Percentiles rank a stretch among this genome's conserved stretches.
Evolutionary conservation across 2,888 invertebrate species (phyloP).

Genomic region (Rambutsinella grinnellia): DNA sequence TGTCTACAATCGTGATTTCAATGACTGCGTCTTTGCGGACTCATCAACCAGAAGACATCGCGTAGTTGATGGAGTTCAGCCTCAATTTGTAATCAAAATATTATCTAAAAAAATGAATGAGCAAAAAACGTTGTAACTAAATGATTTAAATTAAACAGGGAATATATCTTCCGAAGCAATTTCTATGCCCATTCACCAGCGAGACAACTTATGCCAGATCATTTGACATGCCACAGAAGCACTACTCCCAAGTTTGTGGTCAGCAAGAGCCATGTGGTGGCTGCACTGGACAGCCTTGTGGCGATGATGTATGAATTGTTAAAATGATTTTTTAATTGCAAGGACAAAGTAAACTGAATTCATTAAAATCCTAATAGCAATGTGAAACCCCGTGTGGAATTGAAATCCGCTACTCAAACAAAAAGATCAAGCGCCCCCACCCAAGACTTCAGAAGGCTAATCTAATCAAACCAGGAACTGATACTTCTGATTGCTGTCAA

Average conservation of each 20-base stretch:
- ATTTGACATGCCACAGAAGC: constrained; percentile 63
- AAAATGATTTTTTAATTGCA: too few relatives aligned
- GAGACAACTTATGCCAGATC: constrained; percentile 63
- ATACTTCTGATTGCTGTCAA: constrained; percentile 59
- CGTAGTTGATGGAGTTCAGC: constrained; percentile 59
- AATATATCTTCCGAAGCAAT: constrained; percentile 57
- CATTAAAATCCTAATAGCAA: too few relatives aligned
- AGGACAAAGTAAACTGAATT: too few relatives aligned
- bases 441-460: constrained; percentile 57
- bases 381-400: constrained; percentile 57
- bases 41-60: constrained; percentile 43
- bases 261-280: constrained; percentile 60
- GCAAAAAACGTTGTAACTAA: neutral
- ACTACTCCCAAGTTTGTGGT: constrained; percentile 55
- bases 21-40: constrained; percentile 51
- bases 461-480: constrained; percentile 64
- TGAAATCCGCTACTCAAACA: constrained; percentile 48
- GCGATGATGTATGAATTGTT: constrained; percentile 50
- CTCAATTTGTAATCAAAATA: constrained; percentile 51
- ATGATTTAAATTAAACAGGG: neutral
- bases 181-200: constrained; percentile 62
- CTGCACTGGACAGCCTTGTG: constrained; percentile 45
- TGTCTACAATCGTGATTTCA: constrained; percentile 62
- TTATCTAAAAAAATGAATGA: neutral
- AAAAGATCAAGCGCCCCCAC: constrained; percentile 34